phyloP scores from a whole-genome alignment of 2,797 vertebrate genomes.

The Poeciliopsis turneri region DNA sequence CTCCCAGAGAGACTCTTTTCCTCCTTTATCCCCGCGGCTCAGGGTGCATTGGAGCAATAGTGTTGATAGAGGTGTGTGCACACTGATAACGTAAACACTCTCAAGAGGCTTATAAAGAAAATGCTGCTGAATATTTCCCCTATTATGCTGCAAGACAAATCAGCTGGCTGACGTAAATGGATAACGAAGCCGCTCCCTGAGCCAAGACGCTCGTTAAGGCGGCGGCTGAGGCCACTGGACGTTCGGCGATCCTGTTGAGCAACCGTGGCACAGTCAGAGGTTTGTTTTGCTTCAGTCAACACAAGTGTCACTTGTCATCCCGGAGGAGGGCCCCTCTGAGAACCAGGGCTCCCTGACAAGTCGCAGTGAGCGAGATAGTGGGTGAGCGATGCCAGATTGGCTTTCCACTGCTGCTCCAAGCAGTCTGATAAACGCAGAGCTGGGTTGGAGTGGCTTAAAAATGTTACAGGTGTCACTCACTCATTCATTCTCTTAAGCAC shows the following conservation, averaged over 20 bases:
- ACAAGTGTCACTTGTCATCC: conserved; percentile 59
- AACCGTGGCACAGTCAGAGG: conserved; percentile 36
- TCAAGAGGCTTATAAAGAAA: conserved; percentile 60
- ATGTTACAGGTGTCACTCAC: conserved; percentile 53
- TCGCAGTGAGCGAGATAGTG: conserved; percentile 51
- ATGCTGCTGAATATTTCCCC: conserved; percentile 48
- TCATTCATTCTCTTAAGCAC: conserved; percentile 12
- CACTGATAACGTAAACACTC: conserved; percentile 72
- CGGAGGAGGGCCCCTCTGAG: conserved; percentile 54
- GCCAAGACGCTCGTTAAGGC: conserved; percentile 39
- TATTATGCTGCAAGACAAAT: conserved; percentile 41
- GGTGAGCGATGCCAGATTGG: conserved; percentile 61
- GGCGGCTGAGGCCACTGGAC: conserved; percentile 35
- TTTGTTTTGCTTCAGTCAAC: conserved; percentile 66
- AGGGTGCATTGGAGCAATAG: conserved; percentile 52
- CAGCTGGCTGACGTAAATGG: conserved; percentile 45
- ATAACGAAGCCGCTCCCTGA: conserved; percentile 45
- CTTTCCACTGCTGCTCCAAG: conserved; percentile 44
- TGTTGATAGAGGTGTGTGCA: conserved; percentile 71
- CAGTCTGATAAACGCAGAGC: conserved; percentile 48
- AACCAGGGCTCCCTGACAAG: conserved; percentile 59
- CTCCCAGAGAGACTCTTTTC: conserved; percentile 56
- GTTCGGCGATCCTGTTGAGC: conserved; percentile 50
- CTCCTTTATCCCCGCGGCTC: conserved; percentile 33
- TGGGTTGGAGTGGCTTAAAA: conserved; percentile 33